Percentiles rank a stretch among this genome's conserved stretches.
Conservation (phyloP, 2,113 vertebrate genomes). For the Acrocephalus kingi region DNA sequence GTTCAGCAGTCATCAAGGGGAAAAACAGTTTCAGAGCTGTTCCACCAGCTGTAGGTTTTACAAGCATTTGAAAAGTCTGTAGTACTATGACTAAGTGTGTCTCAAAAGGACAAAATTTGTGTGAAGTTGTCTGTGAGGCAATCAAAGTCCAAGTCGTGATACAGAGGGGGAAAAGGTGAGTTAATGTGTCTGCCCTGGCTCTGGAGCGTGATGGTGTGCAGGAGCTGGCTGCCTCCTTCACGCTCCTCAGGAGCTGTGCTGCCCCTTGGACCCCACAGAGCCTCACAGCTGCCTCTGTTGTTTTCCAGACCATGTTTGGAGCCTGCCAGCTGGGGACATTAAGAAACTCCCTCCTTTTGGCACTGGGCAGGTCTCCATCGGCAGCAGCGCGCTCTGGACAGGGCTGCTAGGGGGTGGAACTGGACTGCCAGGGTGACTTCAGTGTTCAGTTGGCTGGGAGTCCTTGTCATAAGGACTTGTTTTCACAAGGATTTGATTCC, state of each 20-base stretch:
- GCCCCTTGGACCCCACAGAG: not conserved
- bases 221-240: not conserved
- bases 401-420: not conserved
- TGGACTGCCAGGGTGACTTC: not conserved
- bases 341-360: not conserved
- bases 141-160: not conserved
- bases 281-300: not conserved
- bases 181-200: not conserved
- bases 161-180: not conserved
- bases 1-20: not conserved
- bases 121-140: not conserved
- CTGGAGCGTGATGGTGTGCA: not conserved
- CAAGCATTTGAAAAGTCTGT: not conserved
- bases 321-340: not conserved
- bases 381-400: not conserved
- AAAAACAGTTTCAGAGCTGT: not conserved
- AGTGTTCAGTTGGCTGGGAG: not conserved
- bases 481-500: not conserved
- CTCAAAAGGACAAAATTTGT: not conserved
- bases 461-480: not conserved
- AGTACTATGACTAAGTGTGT: not conserved
- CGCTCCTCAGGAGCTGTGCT: not conserved
- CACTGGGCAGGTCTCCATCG: fast-evolving
- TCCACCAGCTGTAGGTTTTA: not conserved
- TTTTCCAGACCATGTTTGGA: not conserved